Evolutionary conservation across 2,888 invertebrate genomes (phyloP).

Genomic region (Lamellibrachia columna): DNA sequence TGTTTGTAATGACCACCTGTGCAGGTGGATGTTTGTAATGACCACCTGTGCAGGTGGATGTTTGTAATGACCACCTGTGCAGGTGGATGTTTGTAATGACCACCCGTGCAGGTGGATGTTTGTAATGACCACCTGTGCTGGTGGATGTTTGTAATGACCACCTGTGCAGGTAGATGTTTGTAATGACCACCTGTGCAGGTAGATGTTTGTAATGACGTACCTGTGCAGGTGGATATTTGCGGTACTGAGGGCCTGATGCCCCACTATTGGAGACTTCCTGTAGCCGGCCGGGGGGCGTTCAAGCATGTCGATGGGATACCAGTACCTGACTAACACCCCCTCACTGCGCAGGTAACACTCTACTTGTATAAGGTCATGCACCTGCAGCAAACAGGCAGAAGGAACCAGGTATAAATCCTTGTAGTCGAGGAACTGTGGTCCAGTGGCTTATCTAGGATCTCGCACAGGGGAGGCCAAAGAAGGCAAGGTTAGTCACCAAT

Average conservation of each 20-base stretch:
- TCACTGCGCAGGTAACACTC: conserved; percentile 65
- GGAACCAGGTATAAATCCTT: not conserved
- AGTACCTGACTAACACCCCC: conserved; percentile 64
- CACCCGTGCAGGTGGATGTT: no score
- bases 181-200: not conserved
- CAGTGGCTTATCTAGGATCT: no score
- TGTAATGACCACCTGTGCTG: no score
- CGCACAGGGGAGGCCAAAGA: no score
- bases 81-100: no score
- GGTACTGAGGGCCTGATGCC: conserved; percentile 58
- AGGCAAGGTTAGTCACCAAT: no score
- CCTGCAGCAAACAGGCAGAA: conserved; percentile 42
- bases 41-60: no score
- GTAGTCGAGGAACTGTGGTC: not conserved
- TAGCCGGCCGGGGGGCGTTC: conserved; percentile 62
- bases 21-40: no score
- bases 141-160: no score
- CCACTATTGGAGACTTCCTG: conserved; percentile 44
- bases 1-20: no score
- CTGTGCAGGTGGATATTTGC: conserved; percentile 45
- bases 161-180: no score
- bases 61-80: no score
- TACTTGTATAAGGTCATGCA: conserved; percentile 63
- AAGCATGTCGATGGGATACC: conserved; percentile 64
- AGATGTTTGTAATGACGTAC: not conserved